Base-by-base conservation (phyloP, 2,113 vertebrate genomes). In the Rhinopomastus cyanomelas region DNA sequence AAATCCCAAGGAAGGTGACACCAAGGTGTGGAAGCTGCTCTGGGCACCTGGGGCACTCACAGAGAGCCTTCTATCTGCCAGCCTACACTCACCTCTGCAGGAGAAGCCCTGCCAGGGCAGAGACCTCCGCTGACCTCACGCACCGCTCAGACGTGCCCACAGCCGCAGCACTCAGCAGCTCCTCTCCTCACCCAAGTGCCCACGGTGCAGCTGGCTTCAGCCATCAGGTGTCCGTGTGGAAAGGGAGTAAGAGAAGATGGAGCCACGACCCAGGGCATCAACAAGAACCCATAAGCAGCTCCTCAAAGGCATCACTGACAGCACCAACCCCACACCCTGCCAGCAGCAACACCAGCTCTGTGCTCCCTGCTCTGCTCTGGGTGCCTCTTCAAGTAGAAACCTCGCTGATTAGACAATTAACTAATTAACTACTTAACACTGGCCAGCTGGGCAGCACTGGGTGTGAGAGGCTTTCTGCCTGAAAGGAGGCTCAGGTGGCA, bases 201-300 rank as follows among this genome's bases (percentile, higher is more conserved):
- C n/a, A n/a, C n/a, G n/a, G n/a, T n/a, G n/a, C n/a, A n/a, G n/a
- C n/a, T n/a, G n/a, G n/a, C n/a, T n/a, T n/a, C n/a, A n/a, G n/a
- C n/a, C n/a, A n/a, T n/a, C n/a, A n/a, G 20, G 13, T n/a, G 11
- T 34, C 66, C 30, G n/a, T 64, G 57, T 55, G 42, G 16, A 16
- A 25, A 48, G 48, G n/a, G 73, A 77, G 29, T 82, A 29, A 34
- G 55, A 36, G n/a, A 34, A 37, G 9, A 66, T 10, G n/a, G 26
- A 65, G 64, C 21, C 80, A 83, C 48, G 62, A 46, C 0, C 61
- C 0, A 0, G 66, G 48, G n/a, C 61, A 84, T 82, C 80, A 81
- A 52, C 67, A 48, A 94, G 68, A 67, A 94, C 22, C 76, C 52
- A 44, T 18, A 32, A 86, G 52, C 65, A 91, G 68, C 76, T 93